Percentiles rank a stretch among this genome's conserved stretches.
phyloP scores from a whole-genome alignment of 2,888 invertebrate genomes.

The Drosophila hamatofila region DNA sequence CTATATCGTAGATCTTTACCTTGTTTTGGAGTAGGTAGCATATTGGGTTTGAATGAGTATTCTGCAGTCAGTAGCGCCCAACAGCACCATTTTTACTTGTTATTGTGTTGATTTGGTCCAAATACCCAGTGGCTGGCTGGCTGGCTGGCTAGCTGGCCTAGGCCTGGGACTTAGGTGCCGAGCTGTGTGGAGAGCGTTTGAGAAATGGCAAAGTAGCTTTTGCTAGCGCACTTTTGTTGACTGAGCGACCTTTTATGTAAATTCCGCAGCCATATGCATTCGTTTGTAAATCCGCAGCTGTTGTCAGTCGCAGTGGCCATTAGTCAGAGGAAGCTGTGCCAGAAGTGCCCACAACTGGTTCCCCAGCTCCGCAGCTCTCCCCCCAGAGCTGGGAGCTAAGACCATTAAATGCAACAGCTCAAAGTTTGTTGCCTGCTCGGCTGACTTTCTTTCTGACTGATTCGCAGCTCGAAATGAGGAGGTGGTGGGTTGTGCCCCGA shows the following conservation, averaged over 20 bases:
- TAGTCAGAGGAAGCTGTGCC: slow-evolving; percentile 61
- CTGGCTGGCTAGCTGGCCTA: neutral
- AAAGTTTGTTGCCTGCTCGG: slow-evolving; percentile 32
- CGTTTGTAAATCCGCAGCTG: slow-evolving; percentile 76
- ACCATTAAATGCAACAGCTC: slow-evolving; percentile 77
- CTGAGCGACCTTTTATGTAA: slow-evolving; percentile 75
- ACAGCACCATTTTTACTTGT: neutral
- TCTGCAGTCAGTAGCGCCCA: neutral
- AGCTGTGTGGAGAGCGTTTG: slow-evolving; percentile 24
- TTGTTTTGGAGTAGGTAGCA: too few relatives aligned
- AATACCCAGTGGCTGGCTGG: neutral
- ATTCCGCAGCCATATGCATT: slow-evolving; percentile 70
- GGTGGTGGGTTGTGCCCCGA: slow-evolving; percentile 31
- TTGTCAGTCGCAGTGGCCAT: slow-evolving; percentile 79
- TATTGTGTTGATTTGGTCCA: slow-evolving; percentile 29
- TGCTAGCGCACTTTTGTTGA: slow-evolving; percentile 48
- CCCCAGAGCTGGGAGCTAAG: too few relatives aligned
- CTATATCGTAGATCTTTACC: too few relatives aligned
- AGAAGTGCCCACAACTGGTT: slow-evolving; percentile 50
- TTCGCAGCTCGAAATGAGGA: slow-evolving; percentile 30
- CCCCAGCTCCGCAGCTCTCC: neutral
- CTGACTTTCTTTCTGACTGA: slow-evolving; percentile 28
- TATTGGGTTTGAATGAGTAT: neutral
- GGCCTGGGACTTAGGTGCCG: slow-evolving; percentile 9
- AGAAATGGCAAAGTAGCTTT: slow-evolving; percentile 53